Base-by-base conservation (phyloP, 2,113 vertebrate species). In the Felis chaus region DNA sequence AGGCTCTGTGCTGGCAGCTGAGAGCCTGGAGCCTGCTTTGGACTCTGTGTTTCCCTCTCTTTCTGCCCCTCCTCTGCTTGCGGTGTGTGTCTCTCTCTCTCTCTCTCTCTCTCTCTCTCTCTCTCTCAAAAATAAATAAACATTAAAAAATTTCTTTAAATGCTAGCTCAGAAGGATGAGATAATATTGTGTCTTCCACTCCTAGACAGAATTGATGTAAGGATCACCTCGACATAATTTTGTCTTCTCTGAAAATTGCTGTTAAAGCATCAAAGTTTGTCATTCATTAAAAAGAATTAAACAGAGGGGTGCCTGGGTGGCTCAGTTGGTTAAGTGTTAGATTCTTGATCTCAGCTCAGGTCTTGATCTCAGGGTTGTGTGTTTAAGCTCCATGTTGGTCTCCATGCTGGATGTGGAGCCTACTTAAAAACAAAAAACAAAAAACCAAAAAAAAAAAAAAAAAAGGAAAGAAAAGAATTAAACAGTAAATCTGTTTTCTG, bases 221-320 rank as follows among this genome's bases (percentile, higher is more conserved):
- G 16, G 36, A 61, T 94, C 57, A 71, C 25, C 36, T 84, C 7
- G 74, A 39, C 88, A 21, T 84, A 91, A 57, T 31, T 81, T 73
- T 81, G 18, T 65, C 41, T 90, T 89, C 76, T 88, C 31, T 86
- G 50, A 82, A 96, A 93, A 96, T 57, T 87, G 3, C 36, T 68
- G 1, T 74, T 71, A 68, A 89, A 94, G 74, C 13, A 13, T 25
- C 29, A 71, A 11, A 66, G 25, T 57, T 50, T 94, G 50, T 61
- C 23, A 55, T 97, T 94, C 33, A 50, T 73, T 31, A 23, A 93
- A 91, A 94, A 57, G 11, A 91, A 88, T 8, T 66, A 84, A 94
- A 41, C 7, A 61, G 12, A 79, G 27, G 14, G 14, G 27, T 15
- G 16, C 45, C 74, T 78, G 74, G 41, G 13, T 31, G 41, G 73